Conservation (phyloP, 2,797 vertebrate species). For the Dendrocincla fuliginosa region DNA sequence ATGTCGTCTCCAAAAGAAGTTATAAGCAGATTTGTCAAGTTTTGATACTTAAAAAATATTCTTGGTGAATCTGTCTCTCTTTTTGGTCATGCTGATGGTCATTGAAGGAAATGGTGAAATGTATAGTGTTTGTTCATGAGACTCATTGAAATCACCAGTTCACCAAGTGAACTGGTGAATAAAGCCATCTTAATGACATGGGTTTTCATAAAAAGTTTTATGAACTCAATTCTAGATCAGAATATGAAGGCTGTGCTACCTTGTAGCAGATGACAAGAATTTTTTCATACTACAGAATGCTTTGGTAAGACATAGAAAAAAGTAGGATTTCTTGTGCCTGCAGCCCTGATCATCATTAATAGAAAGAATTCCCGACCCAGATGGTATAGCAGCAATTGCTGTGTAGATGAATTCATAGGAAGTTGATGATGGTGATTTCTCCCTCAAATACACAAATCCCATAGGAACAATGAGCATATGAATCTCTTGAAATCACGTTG, state of each 20-base stretch:
- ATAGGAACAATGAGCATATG: not conserved
- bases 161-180: not conserved
- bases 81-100: not conserved
- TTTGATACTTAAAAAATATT: not conserved
- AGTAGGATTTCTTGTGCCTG: not conserved
- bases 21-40: not conserved
- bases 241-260: not conserved
- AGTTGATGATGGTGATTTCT: not conserved
- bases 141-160: not conserved
- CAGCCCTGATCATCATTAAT: not conserved
- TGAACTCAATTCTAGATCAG: not conserved
- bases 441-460: not conserved
- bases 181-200: not conserved
- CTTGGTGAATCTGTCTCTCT: not conserved
- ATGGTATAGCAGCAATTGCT: not conserved
- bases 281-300: not conserved
- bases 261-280: not conserved
- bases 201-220: not conserved
- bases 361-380: not conserved
- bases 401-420: not conserved
- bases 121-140: not conserved
- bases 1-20: not conserved
- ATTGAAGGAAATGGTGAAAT: not conserved
- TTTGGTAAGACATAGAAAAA: not conserved
- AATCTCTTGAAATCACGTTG: not conserved